Percentiles rank a stretch among this genome's conserved stretches.
Evolutionary conservation across 2,797 vertebrate genomes (phyloP).

Genomic region (Notoglanidium macrostoma): DNA sequence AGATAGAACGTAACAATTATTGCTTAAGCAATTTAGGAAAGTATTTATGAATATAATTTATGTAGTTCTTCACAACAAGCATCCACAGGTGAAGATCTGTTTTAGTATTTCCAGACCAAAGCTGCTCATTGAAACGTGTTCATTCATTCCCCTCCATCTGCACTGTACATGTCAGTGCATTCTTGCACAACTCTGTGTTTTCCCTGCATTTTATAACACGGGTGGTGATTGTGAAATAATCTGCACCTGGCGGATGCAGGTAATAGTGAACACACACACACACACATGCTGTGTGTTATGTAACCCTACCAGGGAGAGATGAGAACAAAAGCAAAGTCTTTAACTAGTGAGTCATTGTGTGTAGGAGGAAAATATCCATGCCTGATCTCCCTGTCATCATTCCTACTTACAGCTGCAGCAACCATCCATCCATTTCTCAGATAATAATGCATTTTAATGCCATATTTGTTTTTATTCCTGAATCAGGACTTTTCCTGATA

Average conservation of each 20-base stretch:
- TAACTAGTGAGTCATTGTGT: constrained; percentile 57
- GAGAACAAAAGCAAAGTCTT: constrained; percentile 55
- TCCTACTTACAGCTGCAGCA: not conserved
- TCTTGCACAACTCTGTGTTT: constrained; percentile 18
- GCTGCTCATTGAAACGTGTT: not conserved
- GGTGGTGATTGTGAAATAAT: constrained; percentile 46
- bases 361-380: constrained; percentile 31
- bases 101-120: constrained; percentile 3
- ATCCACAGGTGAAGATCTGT: not conserved
- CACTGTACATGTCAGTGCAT: not conserved
- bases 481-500: not conserved
- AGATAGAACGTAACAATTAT: not conserved
- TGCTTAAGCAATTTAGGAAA: not conserved
- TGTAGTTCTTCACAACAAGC: not conserved
- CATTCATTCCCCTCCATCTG: not conserved
- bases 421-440: not conserved
- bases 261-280: constrained; percentile 35
- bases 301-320: constrained; percentile 39
- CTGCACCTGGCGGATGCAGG: constrained; percentile 55
- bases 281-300: constrained; percentile 45
- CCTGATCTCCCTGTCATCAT: constrained; percentile 17
- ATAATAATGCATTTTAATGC: not conserved
- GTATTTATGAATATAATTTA: not conserved
- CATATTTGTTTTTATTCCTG: not conserved
- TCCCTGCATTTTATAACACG: constrained; percentile 29